These are phyloP conservation scores for Macropus fuliginosus DNA, from an alignment of 2,797 vertebrate species.

Conservation along the genomic window DNA sequence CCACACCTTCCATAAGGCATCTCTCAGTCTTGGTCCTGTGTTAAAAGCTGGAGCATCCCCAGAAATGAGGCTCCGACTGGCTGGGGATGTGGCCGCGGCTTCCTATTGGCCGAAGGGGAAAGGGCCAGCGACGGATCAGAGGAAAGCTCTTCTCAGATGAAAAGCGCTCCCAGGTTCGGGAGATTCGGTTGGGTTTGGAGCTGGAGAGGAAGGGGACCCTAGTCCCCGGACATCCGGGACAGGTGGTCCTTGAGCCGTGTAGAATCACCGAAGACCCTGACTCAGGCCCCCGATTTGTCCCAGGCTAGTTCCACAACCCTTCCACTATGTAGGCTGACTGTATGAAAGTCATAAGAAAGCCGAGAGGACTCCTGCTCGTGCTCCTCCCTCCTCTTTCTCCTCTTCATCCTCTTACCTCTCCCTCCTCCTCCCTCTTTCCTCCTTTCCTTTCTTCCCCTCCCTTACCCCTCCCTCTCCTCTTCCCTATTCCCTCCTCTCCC, in stretches of 20 bases:
- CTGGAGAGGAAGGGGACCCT: not conserved
- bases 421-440: no score
- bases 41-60: slow-evolving; percentile 74
- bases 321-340: not conserved
- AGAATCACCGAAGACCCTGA: not conserved
- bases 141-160: no score
- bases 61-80: slow-evolving; percentile 76
- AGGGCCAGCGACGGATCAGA: not conserved
- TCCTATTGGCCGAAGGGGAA: slow-evolving; percentile 68
- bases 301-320: not conserved
- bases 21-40: rapidly evolving
- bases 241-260: not conserved
- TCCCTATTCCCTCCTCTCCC: no score
- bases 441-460: no score
- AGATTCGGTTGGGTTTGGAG: not conserved
- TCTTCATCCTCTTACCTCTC: no score
- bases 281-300: not conserved
- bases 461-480: no score
- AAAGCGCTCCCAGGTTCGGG: not conserved
- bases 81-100: slow-evolving; percentile 75
- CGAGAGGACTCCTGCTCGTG: not conserved
- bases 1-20: no score
- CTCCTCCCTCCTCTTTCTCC: no score
- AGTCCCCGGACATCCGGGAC: not conserved
- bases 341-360: not conserved